Conservation (phyloP, 1,140 invertebrate species). For the Trichogramma pretiosum region DNA sequence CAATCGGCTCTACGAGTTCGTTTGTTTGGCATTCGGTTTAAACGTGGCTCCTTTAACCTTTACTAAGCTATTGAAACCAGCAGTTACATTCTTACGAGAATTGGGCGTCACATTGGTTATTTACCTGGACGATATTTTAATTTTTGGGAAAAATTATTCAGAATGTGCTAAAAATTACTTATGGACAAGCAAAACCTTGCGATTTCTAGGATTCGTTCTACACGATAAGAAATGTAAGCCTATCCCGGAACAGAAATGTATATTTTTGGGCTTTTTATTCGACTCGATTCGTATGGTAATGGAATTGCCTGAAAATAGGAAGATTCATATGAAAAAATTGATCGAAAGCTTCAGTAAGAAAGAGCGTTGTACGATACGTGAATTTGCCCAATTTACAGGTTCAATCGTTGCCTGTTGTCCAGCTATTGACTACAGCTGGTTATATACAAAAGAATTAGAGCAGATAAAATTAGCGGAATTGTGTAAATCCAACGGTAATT, state of each 20-base stretch:
- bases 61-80: neutral
- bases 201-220: neutral
- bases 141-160: neutral
- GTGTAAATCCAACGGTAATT: too few relatives aligned
- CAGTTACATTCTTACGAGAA: neutral
- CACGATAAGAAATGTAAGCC: neutral
- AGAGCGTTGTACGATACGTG: neutral
- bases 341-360: neutral
- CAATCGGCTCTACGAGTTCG: neutral
- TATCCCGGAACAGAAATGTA: neutral
- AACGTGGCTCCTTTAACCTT: neutral
- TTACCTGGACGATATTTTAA: neutral
- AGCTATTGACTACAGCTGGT: neutral
- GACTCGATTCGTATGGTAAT: neutral
- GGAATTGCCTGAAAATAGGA: neutral
- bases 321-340: neutral
- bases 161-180: neutral
- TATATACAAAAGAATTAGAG: conserved; percentile 1
- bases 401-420: neutral
- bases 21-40: neutral
- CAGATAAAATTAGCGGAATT: too few relatives aligned
- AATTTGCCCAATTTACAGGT: neutral
- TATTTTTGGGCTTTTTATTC: neutral
- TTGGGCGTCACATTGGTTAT: neutral
- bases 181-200: neutral